These are phyloP conservation scores for Trichomalopsis sarcophagae DNA, from an alignment of 1,140 invertebrate genomes.

Conservation along the genomic window DNA sequence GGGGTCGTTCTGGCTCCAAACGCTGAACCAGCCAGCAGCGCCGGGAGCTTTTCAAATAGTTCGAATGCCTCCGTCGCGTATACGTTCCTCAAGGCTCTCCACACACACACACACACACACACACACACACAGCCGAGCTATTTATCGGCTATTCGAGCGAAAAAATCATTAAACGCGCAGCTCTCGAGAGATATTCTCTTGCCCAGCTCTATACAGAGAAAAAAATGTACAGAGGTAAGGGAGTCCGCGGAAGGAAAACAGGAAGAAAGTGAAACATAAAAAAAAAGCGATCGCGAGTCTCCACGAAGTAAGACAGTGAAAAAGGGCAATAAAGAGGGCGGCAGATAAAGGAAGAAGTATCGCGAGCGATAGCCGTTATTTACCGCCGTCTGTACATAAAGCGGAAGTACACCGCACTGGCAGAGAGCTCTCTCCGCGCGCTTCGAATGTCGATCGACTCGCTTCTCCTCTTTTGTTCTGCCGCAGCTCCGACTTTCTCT, in stretches of 20 bases:
- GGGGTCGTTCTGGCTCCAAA: conserved; percentile 23
- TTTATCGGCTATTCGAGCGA: conserved; percentile 32
- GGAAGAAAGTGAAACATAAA: conserved; percentile 35
- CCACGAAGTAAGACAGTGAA: conserved; percentile 36
- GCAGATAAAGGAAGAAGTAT: conserved; percentile 38
- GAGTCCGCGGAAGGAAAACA: neutral
- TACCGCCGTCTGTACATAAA: conserved; percentile 44
- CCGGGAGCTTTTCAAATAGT: conserved; percentile 31
- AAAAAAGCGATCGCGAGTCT: conserved; percentile 11
- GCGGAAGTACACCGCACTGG: conserved; percentile 31
- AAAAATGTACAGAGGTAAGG: neutral
- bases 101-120: no score
- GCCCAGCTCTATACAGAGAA: neutral
- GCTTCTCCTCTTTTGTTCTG: conserved; percentile 1
- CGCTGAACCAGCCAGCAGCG: neutral
- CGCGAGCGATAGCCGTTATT: conserved; percentile 45
- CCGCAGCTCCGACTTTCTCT: neutral
- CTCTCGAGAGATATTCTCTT: neutral
- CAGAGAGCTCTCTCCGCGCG: conserved; percentile 3
- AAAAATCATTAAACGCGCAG: conserved; percentile 29
- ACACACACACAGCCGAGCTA: neutral
- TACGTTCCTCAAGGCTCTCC: neutral
- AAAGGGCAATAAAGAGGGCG: conserved; percentile 25
- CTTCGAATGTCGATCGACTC: conserved; percentile 31
- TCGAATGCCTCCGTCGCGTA: conserved; percentile 15